phyloP scores from a whole-genome alignment of 2,113 vertebrate species.

The Acrocephalus kingi region DNA sequence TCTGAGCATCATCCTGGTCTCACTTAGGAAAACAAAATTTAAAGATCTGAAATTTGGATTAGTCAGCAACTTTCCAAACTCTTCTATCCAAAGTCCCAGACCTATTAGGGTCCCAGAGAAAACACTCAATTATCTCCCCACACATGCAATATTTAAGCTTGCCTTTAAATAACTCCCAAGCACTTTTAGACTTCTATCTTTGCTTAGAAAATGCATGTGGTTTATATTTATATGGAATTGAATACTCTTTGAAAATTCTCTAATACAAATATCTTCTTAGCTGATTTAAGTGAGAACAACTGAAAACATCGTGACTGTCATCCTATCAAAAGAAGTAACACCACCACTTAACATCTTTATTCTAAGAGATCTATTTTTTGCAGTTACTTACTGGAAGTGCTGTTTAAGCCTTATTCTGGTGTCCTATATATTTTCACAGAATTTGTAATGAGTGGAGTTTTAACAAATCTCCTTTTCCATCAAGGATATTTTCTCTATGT shows the following conservation, averaged over 20 bases:
- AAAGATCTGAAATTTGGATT: not conserved
- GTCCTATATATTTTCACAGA: not conserved
- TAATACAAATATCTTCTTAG: not conserved
- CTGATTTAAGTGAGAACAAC: not conserved
- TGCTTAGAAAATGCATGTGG: not conserved
- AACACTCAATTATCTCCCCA: not conserved
- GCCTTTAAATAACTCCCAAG: not conserved
- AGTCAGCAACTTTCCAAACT: not conserved
- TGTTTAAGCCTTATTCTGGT: slow-evolving; percentile 6
- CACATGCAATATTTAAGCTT: not conserved
- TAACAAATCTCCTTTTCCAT: not conserved
- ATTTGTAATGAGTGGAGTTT: not conserved
- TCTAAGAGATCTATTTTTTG: not conserved
- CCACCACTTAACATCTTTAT: not conserved
- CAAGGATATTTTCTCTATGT: not conserved
- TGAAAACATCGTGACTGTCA: not conserved
- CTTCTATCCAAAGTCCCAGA: not conserved
- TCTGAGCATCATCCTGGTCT: not conserved
- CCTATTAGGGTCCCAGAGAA: not conserved
- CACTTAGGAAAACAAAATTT: not conserved
- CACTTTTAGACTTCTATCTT: not conserved
- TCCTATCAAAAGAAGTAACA: not conserved
- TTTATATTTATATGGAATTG: not conserved
- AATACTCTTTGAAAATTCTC: not conserved
- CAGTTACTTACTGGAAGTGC: not conserved